These are phyloP conservation scores for Paramuricea clavata DNA, from an alignment of 92 coral and sea anemone species.

Conservation along the genomic window DNA sequence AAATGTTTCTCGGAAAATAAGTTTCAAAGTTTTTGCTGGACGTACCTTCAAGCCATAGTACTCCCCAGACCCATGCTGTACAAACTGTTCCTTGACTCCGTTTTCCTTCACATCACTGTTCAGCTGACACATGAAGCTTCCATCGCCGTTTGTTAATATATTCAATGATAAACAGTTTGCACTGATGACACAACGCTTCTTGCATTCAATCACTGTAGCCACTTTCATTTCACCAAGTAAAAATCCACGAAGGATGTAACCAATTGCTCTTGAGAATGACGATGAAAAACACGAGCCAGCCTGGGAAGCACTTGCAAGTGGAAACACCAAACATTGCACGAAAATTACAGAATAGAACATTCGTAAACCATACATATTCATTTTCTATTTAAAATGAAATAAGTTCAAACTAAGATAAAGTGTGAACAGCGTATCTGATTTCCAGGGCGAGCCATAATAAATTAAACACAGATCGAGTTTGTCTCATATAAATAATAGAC, in stretches of 20 bases:
- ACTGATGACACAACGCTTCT: background rate
- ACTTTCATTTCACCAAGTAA: background rate
- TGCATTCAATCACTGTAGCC: background rate
- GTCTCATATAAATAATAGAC: too few relatives aligned
- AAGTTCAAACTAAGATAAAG: background rate
- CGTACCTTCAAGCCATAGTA: slow-evolving; percentile 12
- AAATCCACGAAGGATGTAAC: slow-evolving; percentile 8
- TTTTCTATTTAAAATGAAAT: background rate
- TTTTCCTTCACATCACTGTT: background rate
- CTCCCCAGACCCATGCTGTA: background rate
- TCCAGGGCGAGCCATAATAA: too few relatives aligned
- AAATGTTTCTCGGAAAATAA: too few relatives aligned
- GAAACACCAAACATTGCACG: background rate
- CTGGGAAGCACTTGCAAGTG: background rate
- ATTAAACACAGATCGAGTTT: too few relatives aligned
- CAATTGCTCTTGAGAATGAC: slow-evolving; percentile 9
- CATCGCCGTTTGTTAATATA: slow-evolving; percentile 5
- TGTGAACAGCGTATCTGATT: too few relatives aligned
- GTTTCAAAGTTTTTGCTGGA: too few relatives aligned
- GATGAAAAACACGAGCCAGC: background rate
- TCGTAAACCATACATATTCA: background rate
- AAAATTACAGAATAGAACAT: background rate
- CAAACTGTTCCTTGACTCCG: background rate
- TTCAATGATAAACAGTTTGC: too few relatives aligned
- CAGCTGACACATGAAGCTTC: slow-evolving; percentile 18